Percentiles rank a stretch among this genome's conserved stretches.
Evolutionary conservation across 2,797 vertebrate genomes (phyloP).

Genomic region (Oceanodroma leucorhoa): DNA sequence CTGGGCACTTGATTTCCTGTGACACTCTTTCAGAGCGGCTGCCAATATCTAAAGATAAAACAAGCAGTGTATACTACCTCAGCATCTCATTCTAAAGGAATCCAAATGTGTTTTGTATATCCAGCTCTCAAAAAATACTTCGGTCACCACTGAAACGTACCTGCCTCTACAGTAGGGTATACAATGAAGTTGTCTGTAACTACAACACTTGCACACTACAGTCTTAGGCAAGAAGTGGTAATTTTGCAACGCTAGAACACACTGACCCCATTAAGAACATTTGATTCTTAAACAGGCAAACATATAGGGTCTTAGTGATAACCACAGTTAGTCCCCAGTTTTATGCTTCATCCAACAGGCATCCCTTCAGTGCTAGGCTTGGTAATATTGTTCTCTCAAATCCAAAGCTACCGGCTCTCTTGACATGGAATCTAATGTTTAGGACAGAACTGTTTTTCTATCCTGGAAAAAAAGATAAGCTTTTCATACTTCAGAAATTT

Average conservation of each 20-base stretch:
- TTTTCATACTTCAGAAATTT: not conserved
- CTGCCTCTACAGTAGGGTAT: not conserved
- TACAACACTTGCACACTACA: not conserved
- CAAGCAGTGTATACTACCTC: not conserved
- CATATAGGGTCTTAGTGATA: not conserved
- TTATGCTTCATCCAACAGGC: not conserved
- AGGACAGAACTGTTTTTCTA: not conserved
- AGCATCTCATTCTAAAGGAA: not conserved
- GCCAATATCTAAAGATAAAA: slow-evolving; percentile 86
- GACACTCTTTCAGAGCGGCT: slow-evolving; percentile 85
- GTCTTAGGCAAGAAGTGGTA: not conserved
- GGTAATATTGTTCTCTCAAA: not conserved
- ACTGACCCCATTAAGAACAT: not conserved
- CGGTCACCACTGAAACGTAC: not conserved
- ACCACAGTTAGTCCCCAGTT: not conserved
- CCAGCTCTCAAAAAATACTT: not conserved
- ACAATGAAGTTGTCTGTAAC: not conserved
- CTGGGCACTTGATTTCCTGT: slow-evolving; percentile 82
- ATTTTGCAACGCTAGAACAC: not conserved
- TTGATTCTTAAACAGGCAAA: not conserved
- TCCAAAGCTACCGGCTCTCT: not conserved
- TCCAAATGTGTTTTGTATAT: not conserved
- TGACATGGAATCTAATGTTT: not conserved
- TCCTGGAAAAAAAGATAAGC: not conserved
- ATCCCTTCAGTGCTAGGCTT: not conserved